Conservation (phyloP, 2,113 vertebrate species). For the Rostratula benghalensis region DNA sequence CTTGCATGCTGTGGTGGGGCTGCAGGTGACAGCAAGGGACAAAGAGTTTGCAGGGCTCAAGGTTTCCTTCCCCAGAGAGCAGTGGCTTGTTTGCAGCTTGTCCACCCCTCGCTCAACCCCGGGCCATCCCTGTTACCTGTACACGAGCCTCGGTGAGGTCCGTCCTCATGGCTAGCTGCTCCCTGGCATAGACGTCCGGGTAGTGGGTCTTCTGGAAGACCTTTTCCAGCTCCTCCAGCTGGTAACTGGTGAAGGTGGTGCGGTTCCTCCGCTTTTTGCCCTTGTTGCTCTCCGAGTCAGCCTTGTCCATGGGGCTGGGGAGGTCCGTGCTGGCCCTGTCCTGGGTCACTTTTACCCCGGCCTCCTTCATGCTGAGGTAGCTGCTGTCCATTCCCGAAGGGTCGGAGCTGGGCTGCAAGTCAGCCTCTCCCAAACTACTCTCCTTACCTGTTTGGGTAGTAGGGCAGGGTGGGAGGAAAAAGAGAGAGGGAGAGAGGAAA, state of each 20-base stretch:
- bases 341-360: conserved; percentile 81
- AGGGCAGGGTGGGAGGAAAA: neutral
- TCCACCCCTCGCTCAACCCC: neutral
- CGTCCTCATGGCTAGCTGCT: conserved; percentile 97
- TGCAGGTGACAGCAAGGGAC: neutral
- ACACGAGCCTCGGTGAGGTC: conserved; percentile 97
- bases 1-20: neutral
- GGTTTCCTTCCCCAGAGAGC: neutral
- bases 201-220: conserved; percentile 99
- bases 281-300: conserved; percentile 93
- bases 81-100: neutral
- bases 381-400: conserved; percentile 90
- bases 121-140: conserved; percentile 79
- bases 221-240: conserved; percentile 98
- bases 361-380: conserved; percentile 91
- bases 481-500: neutral
- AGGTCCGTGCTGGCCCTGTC: conserved; percentile 84
- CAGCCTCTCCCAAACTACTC: conserved; percentile 84
- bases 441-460: conserved; percentile 84
- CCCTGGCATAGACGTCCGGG: conserved; percentile 94
- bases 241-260: conserved; percentile 99
- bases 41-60: neutral
- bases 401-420: conserved; percentile 84
- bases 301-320: conserved; percentile 87
- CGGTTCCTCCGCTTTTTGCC: conserved; percentile 96